Percentiles rank a stretch among this genome's conserved stretches.
These are phyloP conservation scores for Ctenochaetus hawaiiensis DNA, from an alignment of 2,797 vertebrate genomes.

Conservation along the genomic window DNA sequence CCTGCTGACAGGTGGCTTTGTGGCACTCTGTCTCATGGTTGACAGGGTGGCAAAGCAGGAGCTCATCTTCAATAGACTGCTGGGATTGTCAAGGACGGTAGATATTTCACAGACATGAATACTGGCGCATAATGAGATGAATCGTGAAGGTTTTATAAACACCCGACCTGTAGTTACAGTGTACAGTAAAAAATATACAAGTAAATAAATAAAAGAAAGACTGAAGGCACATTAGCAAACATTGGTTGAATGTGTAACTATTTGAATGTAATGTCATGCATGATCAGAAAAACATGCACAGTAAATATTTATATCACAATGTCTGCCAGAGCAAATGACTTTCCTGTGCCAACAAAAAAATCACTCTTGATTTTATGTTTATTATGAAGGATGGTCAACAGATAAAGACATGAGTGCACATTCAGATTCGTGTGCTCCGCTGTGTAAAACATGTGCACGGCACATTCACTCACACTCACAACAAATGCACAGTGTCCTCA, in stretches of 20 bases:
- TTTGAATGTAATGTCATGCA: not conserved
- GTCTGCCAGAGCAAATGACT: not conserved
- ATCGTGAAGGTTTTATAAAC: conserved; percentile 36
- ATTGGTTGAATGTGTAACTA: not conserved
- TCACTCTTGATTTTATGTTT: conserved; percentile 10
- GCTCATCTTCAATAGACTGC: conserved; percentile 72
- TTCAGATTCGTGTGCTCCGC: not conserved
- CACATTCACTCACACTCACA: conserved; percentile 5
- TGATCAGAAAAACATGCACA: not conserved
- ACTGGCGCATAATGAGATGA: conserved; percentile 27
- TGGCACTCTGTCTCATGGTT: conserved; percentile 80
- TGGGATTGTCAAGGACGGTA: conserved; percentile 71
- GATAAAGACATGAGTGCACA: not conserved
- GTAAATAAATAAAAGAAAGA: conserved; percentile 5
- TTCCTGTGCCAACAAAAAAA: not conserved
- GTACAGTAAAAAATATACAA: not conserved
- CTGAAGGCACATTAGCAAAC: not conserved
- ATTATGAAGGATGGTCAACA: not conserved
- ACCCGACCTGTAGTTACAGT: not conserved
- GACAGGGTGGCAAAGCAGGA: conserved; percentile 77
- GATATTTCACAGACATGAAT: conserved; percentile 56
- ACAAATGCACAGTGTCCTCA: conserved; percentile 3
- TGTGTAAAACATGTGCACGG: not conserved
- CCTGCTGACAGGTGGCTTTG: conserved; percentile 85
- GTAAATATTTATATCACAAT: conserved; percentile 14